These are phyloP conservation scores for Erythrolamprus reginae DNA, from an alignment of 2,113 vertebrate species.

Conservation along the genomic window DNA sequence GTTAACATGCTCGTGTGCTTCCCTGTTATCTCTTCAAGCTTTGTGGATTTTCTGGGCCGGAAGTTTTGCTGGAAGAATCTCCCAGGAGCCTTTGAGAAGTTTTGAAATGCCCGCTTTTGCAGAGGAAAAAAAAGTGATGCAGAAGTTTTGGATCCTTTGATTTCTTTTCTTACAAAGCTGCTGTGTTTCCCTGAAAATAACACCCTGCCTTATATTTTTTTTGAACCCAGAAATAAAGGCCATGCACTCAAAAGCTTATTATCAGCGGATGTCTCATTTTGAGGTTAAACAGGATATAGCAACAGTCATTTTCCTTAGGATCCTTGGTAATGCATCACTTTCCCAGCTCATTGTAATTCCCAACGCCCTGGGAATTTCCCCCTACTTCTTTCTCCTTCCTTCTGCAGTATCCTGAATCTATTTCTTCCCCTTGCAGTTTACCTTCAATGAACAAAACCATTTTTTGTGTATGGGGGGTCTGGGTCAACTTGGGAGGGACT, in stretches of 20 bases:
- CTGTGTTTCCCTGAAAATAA: no score
- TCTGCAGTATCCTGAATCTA: no score
- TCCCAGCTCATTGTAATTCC: background rate
- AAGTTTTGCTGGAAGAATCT: background rate
- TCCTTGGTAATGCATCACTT: background rate
- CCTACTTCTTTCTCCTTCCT: background rate
- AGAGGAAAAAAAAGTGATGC: background rate
- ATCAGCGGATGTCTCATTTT: no score
- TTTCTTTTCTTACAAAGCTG: background rate
- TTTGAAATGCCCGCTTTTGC: background rate
- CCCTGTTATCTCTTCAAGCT: no score
- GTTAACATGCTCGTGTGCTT: fast-evolving
- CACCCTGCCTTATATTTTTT: no score
- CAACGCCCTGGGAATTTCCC: background rate
- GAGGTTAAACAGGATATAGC: no score
- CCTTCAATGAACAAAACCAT: background rate
- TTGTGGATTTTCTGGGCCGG: no score
- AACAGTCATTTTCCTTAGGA: background rate
- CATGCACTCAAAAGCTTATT: no score
- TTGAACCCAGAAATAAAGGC: no score
- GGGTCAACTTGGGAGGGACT: background rate
- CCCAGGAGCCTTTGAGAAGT: background rate
- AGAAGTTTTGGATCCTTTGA: background rate
- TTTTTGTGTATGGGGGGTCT: background rate
- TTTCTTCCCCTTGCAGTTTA: background rate